Percentiles rank a stretch among this genome's conserved stretches.
These are phyloP conservation scores for Caenorhabditis sp. DNA, from an alignment of 2,888 invertebrate genomes.

Conservation along the genomic window DNA sequence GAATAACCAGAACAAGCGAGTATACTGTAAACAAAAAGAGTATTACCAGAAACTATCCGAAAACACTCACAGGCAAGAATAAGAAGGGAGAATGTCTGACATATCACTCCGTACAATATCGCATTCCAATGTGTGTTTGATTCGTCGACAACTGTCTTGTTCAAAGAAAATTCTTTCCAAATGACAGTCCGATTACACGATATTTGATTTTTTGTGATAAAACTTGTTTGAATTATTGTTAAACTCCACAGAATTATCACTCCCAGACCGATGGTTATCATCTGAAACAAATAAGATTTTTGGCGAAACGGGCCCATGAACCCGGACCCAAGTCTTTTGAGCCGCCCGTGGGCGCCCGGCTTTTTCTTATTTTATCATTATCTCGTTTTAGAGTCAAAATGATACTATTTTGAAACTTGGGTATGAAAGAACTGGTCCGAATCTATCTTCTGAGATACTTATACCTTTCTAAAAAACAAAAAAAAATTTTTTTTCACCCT, in stretches of 20 bases:
- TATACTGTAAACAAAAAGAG: neutral
- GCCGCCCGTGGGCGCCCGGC: no score
- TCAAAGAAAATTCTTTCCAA: neutral
- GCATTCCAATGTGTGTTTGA: neutral
- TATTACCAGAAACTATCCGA: neutral
- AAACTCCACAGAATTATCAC: neutral
- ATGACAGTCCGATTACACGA: neutral
- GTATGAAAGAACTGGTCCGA: no score
- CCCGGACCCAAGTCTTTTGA: no score
- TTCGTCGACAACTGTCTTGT: neutral
- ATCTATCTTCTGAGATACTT: no score
- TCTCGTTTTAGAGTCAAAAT: no score
- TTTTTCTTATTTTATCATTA: no score
- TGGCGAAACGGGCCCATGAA: no score
- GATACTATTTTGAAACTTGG: no score
- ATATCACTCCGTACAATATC: neutral
- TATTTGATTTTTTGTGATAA: neutral
- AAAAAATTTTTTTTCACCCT: no score
- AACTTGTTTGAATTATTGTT: neutral
- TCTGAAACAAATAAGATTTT: neutral
- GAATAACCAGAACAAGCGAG: neutral
- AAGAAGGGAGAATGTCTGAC: neutral
- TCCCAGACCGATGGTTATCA: neutral
- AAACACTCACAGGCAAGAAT: neutral
- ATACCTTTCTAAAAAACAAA: no score